phyloP scores from a whole-genome alignment of 2,113 vertebrate species.

The Thalassarche chlororhynchos region DNA sequence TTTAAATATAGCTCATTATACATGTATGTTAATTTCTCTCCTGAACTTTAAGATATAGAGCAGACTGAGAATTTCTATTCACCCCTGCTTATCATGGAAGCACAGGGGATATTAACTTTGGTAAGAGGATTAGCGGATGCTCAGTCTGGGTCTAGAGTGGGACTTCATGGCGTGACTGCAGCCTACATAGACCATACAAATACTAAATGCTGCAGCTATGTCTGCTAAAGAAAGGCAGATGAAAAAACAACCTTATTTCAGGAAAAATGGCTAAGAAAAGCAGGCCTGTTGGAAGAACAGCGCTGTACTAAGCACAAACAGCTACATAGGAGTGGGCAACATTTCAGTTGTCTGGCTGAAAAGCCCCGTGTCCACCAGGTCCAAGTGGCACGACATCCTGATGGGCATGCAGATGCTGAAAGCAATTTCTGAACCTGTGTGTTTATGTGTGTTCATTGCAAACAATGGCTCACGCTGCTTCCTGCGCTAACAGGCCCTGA shows the following conservation, averaged over 20 bases:
- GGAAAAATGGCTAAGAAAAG: background rate
- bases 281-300: background rate
- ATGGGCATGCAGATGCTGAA: background rate
- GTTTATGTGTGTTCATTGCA: background rate
- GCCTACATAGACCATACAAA: background rate
- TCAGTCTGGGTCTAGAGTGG: conserved; percentile 5
- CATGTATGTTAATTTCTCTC: conserved; percentile 27
- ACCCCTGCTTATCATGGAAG: conserved; percentile 33
- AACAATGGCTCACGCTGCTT: background rate
- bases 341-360: background rate
- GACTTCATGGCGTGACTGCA: background rate
- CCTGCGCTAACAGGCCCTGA: fast-evolving
- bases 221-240: background rate
- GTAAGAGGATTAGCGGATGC: conserved; percentile 56
- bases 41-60: conserved; percentile 47
- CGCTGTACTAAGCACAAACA: background rate
- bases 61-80: conserved; percentile 42
- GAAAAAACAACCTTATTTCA: background rate
- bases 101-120: conserved; percentile 51
- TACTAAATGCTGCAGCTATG: background rate
- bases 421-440: background rate
- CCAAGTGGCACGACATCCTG: background rate
- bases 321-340: background rate
- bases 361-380: background rate
- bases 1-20: conserved; percentile 27